Percentiles rank a stretch among this genome's conserved stretches.
These are phyloP conservation scores for Nipponia nippon DNA, from an alignment of 2,113 vertebrate genomes.

Conservation along the genomic window DNA sequence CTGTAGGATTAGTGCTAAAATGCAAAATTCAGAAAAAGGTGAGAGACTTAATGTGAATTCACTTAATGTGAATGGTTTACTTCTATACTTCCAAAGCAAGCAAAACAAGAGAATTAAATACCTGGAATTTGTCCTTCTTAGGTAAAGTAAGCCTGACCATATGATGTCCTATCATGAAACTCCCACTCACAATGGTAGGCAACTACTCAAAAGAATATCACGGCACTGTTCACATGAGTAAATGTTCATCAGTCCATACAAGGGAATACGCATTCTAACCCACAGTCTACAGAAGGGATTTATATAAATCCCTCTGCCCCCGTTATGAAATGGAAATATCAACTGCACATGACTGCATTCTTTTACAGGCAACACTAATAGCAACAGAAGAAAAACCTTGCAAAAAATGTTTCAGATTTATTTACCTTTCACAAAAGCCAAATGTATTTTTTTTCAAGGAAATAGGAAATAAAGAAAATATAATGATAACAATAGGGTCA, in stretches of 20 bases:
- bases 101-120: background rate
- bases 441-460: background rate
- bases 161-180: background rate
- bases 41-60: background rate
- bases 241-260: background rate
- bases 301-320: slow-evolving; percentile 8
- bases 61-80: background rate
- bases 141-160: background rate
- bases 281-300: background rate
- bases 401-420: background rate
- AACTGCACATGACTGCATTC: background rate
- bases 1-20: background rate
- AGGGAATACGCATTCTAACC: background rate
- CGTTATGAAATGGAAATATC: background rate
- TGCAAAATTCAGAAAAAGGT: background rate
- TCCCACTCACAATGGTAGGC: background rate
- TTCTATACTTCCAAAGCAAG: background rate
- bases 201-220: background rate
- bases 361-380: background rate
- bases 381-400: background rate
- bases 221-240: background rate
- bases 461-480: background rate
- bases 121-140: background rate
- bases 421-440: background rate
- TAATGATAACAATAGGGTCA: background rate